Base-by-base conservation (phyloP, 1,140 invertebrate species). In the Pachypeltis micranthus region DNA sequence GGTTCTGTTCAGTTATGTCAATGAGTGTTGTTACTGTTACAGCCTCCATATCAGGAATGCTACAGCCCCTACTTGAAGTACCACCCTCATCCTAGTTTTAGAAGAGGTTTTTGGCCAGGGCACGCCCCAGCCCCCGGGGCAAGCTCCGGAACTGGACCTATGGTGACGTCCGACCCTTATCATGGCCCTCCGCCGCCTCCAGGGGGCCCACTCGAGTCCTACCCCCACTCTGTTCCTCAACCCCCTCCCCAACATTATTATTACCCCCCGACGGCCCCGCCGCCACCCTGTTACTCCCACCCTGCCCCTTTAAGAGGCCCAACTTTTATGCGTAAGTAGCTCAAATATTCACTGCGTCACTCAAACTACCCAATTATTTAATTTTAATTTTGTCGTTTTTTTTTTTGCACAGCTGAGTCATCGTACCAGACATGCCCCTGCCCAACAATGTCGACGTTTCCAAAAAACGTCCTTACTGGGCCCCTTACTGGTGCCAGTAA, bases 391-490 rank as follows among this genome's bases (percentile, higher is more conserved):
- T 59, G 61, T 61, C 60, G 44, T 61, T 69, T 66, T 67, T 68
- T 65, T 64, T 31, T 69, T 74, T 34, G 69, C 84, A n/a, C 16
- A 39, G 31, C 31, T 39, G 82, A 83, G 76, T 69, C 77, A 70
- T 76, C 79, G 64, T 78, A 76, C 65, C 83, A 84, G 71, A 80
- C 82, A 77, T 90, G 87, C 77, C 87, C 87, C 70, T 90, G 88
- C 80, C 88, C 87, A 77, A 83, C 89, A 80, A 87, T 89, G 79
- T 83, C 86, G 79, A 83, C 87, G 79, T 91, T 87, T 91, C 87
- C 88, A 92, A 92, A 91, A 92, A 92, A 92, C 88, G 88, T 87
- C 85, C 86, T 84, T 91, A 90, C 88, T 91, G 88, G 89, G 83
- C 88, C 88, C 87, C 88, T 88, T 91, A 90, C 88, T 90, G 88